A percentile compares a stretch with the other conserved stretches of the same genome.
These are phyloP conservation scores for Phyllotis vaccarum DNA, from an alignment of 2,797 vertebrate species.

Conservation along the genomic window DNA sequence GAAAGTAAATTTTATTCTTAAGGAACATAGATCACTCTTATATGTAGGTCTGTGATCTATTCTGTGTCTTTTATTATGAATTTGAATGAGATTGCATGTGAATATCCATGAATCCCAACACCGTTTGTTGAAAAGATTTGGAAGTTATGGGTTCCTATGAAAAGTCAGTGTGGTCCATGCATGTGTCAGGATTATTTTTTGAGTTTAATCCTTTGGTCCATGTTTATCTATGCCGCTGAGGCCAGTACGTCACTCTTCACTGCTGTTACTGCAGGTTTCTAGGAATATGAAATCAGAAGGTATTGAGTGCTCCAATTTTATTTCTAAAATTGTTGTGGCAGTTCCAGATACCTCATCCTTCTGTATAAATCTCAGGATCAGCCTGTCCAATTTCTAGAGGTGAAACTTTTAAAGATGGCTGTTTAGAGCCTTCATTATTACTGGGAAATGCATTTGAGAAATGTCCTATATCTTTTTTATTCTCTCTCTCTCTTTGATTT, in stretches of 20 bases:
- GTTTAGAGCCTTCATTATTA: background rate
- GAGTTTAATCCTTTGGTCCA: background rate
- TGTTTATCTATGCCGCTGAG: background rate
- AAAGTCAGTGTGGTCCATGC: background rate
- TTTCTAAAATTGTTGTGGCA: slow-evolving; percentile 1
- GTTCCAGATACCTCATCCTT: background rate
- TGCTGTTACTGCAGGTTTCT: background rate
- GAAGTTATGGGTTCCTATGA: background rate
- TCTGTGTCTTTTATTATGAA: background rate
- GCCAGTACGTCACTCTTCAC: background rate
- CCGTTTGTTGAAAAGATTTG: slow-evolving; percentile 1
- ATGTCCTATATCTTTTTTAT: background rate
- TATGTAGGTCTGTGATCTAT: background rate
- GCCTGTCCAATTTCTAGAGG: background rate
- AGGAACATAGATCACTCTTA: background rate
- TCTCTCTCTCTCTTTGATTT: background rate
- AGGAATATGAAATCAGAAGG: slow-evolving; percentile 10
- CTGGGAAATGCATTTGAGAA: background rate
- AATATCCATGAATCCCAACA: background rate
- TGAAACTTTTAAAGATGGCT: background rate
- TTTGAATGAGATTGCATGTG: background rate
- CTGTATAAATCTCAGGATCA: background rate
- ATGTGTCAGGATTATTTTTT: background rate
- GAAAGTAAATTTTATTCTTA: background rate
- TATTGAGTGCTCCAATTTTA: background rate